Evolutionary conservation across 2,888 invertebrate genomes (phyloP), one percentile per base, ranked within the genome.

Genomic region (Micropterix aruncella): DNA sequence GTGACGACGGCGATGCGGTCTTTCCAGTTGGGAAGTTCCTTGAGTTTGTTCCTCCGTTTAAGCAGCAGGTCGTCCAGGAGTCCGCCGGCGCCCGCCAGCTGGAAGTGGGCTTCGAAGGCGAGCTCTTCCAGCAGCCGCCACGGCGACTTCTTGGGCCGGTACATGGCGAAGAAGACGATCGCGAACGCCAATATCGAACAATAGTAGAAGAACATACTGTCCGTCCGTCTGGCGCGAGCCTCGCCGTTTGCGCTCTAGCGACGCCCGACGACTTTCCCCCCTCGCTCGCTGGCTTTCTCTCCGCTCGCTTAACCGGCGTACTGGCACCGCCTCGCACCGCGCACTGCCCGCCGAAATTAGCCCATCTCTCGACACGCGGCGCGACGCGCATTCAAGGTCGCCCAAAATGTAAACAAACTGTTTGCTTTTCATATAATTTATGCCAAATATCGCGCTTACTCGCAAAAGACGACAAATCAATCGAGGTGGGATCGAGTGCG

Each of bases 1-100:
- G 92, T 92, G 48, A 92, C 77, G 43, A 92, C 77, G 47, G 85
- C 90, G 45, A 85, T 67, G 65, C 79, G 77, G 44, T 75, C 81
- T 37, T 70, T 69, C 56, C 78, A 77, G 44, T 73, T 73, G 52
- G 76, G 73, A 54, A 82, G 66, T 56, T 74, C 84, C 79, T 52
- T 43, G 63, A 74, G 53, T 60, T 68, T 75, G 60, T 81, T 80
- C 48, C 66, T 61, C 47, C 65, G 60, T 18, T 68, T 61, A 55
- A 73, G 72, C 17, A 75, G 54, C 59, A 73, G 62, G 60, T 82
- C 81, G 55, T 78, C 75, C 48, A 79, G 57, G 19, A 79, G 57
- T 12, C 74, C 77, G 44, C 65, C 70, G 3, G 63, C 63, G 45
- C 80, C 81, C 40, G 79, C 61, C 47, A 74, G 61, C 55, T 77